Evolutionary conservation across 2,113 vertebrate genomes (phyloP).

Genomic region (Sylvietta virens): DNA sequence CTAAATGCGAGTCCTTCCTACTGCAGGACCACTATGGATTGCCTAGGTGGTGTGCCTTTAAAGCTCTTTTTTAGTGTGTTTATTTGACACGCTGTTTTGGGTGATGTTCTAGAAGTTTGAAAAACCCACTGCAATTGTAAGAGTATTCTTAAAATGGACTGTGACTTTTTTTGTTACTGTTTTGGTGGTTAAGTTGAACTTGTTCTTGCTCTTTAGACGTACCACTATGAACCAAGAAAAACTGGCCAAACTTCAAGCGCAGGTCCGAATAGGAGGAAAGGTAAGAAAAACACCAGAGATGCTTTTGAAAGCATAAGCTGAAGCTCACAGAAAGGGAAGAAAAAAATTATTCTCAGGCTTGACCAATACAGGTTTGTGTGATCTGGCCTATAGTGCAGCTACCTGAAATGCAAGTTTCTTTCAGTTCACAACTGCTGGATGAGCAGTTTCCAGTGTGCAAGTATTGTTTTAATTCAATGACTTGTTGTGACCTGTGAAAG

Average conservation of each 20-base stretch:
- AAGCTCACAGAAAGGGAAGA: neutral
- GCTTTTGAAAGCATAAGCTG: neutral
- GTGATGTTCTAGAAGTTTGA: neutral
- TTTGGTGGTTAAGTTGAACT: neutral
- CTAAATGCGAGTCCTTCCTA: neutral
- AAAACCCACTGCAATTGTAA: rapidly evolving
- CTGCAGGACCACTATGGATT: neutral
- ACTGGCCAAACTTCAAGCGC: conserved; percentile 95
- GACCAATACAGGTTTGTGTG: neutral
- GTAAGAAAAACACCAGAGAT: conserved; percentile 63
- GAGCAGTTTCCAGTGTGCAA: neutral
- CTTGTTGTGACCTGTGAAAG: conserved; percentile 25
- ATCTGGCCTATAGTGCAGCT: neutral
- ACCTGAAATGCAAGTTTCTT: neutral
- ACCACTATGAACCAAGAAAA: conserved; percentile 97
- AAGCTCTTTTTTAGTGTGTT: neutral
- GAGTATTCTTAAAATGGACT: neutral
- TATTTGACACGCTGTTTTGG: neutral
- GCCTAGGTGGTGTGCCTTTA: neutral
- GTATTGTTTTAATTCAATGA: neutral
- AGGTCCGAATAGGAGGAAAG: conserved; percentile 99
- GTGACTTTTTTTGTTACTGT: neutral
- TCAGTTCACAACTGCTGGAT: neutral
- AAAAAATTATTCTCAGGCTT: neutral
- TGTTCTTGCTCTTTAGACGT: neutral